Evolutionary conservation across 2,888 invertebrate species (phyloP).

Genomic region (Sisyra nigra): DNA sequence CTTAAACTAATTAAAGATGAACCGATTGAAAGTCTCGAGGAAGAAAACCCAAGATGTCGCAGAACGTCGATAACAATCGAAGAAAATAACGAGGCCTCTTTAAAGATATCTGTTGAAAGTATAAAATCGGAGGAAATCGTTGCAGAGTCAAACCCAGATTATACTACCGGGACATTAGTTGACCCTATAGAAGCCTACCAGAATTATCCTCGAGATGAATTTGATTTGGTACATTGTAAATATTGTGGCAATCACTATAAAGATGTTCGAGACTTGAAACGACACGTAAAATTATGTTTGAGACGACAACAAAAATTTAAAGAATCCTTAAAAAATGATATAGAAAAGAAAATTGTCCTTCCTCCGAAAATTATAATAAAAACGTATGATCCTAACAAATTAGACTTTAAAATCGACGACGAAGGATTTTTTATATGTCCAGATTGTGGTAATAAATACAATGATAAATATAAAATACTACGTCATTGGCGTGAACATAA

Average conservation of each 20-base stretch:
- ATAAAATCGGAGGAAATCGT: background rate
- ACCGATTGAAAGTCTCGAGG: no score
- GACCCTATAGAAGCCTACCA: background rate
- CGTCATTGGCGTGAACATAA: constrained; percentile 3
- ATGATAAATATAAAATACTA: constrained; percentile 4
- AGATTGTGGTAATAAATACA: constrained; percentile 2
- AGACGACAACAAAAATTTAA: background rate
- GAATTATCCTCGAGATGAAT: background rate
- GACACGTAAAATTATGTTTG: background rate
- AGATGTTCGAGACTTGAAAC: background rate
- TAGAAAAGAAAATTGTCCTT: no score
- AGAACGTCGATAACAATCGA: no score
- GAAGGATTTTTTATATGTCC: constrained; percentile 3
- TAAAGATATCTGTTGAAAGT: background rate
- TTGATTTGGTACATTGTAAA: background rate
- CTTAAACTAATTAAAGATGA: no score
- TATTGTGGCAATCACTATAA: background rate
- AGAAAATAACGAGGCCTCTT: no score
- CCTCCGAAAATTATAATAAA: background rate
- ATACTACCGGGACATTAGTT: no score
- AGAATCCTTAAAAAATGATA: background rate
- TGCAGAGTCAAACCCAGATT: no score
- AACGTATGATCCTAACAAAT: constrained; percentile 1
- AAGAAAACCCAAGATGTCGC: no score
- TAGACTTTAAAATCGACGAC: background rate